These are phyloP conservation scores for Diarsia dahlii DNA, from an alignment of 2,888 invertebrate genomes.

Conservation along the genomic window DNA sequence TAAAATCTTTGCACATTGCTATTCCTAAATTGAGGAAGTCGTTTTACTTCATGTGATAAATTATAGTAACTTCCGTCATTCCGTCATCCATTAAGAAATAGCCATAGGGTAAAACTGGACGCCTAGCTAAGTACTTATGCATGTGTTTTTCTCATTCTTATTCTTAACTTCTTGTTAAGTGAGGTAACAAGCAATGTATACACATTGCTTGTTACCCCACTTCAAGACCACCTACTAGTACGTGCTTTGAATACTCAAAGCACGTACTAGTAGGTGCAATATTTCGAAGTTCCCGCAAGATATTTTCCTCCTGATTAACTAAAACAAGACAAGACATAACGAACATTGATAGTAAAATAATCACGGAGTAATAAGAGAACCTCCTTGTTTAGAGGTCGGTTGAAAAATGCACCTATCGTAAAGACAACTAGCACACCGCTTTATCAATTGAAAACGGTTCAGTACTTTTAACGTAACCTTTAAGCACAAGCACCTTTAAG, in stretches of 20 bases:
- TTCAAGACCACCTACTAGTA: too few species aligned
- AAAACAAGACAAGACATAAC: too few species aligned
- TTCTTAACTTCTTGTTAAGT: background rate
- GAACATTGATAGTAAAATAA: too few species aligned
- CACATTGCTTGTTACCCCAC: too few species aligned
- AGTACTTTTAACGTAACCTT: background rate
- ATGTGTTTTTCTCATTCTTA: background rate
- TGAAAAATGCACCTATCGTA: background rate
- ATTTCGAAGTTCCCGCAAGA: background rate
- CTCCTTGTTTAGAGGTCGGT: too few species aligned
- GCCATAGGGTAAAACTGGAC: background rate
- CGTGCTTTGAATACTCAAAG: too few species aligned
- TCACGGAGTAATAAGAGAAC: too few species aligned
- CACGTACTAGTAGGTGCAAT: background rate
- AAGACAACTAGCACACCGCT: background rate
- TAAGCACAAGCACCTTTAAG: too few species aligned
- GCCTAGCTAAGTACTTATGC: background rate
- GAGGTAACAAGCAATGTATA: background rate
- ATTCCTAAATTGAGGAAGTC: conserved; percentile 26
- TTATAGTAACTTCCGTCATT: conserved; percentile 16
- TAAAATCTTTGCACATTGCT: background rate
- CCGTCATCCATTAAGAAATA: conserved; percentile 1
- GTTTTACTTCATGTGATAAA: conserved; percentile 19
- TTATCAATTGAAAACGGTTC: background rate
- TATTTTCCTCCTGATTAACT: conserved; percentile 2